phyloP scores from a whole-genome alignment of 2,797 vertebrate genomes.

The Tangara arthus region DNA sequence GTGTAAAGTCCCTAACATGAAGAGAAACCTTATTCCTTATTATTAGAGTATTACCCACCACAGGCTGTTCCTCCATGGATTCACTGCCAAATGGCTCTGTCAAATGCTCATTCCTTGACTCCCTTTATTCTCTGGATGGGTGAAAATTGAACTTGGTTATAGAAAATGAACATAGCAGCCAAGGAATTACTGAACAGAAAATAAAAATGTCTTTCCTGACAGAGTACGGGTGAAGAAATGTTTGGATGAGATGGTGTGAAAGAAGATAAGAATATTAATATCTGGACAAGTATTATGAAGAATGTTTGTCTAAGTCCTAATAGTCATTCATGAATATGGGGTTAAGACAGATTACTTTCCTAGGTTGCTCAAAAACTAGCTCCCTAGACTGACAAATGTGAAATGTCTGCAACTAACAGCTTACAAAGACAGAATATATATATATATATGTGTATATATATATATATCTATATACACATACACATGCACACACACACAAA shows the following conservation, averaged over 20 bases:
- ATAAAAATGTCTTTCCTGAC: background rate
- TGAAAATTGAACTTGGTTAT: background rate
- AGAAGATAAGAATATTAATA: background rate
- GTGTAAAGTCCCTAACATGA: background rate
- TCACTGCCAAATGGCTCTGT: background rate
- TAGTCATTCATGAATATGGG: background rate
- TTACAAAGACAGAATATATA: background rate
- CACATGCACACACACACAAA: background rate
- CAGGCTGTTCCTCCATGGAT: background rate
- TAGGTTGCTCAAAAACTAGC: background rate
- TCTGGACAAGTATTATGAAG: background rate
- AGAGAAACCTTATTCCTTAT: background rate
- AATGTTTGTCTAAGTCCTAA: background rate
- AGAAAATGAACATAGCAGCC: background rate
- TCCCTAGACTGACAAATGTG: background rate
- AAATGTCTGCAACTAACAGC: background rate
- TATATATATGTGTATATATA: rapidly evolving
- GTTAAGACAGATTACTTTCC: background rate
- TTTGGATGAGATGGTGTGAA: background rate
- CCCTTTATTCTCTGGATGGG: background rate
- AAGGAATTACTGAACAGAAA: background rate
- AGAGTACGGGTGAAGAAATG: background rate
- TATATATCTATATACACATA: rapidly evolving
- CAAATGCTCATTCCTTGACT: background rate
- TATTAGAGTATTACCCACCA: background rate